Evolutionary conservation across 2,888 invertebrate genomes (phyloP), one percentile per base, ranked within the genome.

Genomic region (Myopa testacea): DNA sequence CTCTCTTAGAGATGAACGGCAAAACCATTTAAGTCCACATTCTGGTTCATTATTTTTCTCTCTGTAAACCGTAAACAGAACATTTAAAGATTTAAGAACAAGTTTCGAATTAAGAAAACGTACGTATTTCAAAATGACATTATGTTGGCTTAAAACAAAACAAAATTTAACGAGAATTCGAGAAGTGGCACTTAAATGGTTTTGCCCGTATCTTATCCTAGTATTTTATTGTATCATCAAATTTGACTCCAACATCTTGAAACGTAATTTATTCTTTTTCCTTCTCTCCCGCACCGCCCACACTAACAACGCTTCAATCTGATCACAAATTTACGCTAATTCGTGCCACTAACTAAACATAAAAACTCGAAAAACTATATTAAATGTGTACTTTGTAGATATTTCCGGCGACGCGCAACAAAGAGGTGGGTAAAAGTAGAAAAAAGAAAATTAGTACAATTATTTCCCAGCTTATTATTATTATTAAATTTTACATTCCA

Each of bases 351-450:
- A 55, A 55, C 55, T 52, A 14, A 55, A 75, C 52, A 34, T 26
- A 26, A 26, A 77, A 78, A 76, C 37, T 69, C 50, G 14, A 78
- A 78, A 77, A 62, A 70, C 72, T 45, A 78, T 79, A 72, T 37
- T 76, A 60, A 60, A 26, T 45, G 68, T 58, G 45, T 14, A 60
- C 2, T 40, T 40, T 81, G 79, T 86, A 90, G 89, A 90, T 90
- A 83, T 89, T 90, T 82, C 89, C 90, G 84, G 90, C 88, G 78
- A 90, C 89, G 84, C 89, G 90, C 73, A 89, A 87, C 83, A 89
- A 87, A 83, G 89, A 90, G 88, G 88, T 89, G 84, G 85, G 87
- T 89, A 86, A 82, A 77, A 71, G 73, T 26, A 38, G 16, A 69
- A 71, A 60, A 69, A 40, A 40, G 34, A 62, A 62, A 62, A 50